Evolutionary conservation across 2,888 invertebrate species (phyloP), one percentile per base, ranked within the genome.

Genomic region (Trachelus stipa): DNA sequence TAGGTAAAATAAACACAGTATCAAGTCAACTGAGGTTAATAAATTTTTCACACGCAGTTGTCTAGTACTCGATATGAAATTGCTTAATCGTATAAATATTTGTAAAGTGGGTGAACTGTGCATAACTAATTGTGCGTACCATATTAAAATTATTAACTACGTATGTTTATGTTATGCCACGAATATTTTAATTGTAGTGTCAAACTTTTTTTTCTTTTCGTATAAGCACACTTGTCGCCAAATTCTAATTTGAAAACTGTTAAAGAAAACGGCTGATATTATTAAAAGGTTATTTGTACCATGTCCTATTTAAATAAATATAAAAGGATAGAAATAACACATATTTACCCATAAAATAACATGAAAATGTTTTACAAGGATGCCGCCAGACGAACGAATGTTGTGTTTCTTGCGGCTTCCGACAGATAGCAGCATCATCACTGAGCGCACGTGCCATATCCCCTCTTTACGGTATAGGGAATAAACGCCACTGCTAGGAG

Each of bases 341-440:
- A 23, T 6, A 23, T 2, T 56, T 56, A 56, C 23, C 23, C 9
- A 56, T 56, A 23, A 56, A 56, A 56, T 56, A 56, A 23, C 23
- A 23, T 56, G 40, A 56, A 56, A 23, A 56, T 23, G 40, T 23
- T 56, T 56, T 56, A 56, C 40, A 23, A 56, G 6, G 40, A 56
- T 56, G 40, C 40, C 23, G 34, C 74, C 76, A 37, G 74, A 40
- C 73, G 68, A 37, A 68, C n/a, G 34, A 30, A 33, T 34, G 33
- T 9, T 73, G 31, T 75, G 37, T 37, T 56, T 77, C 69, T 12
- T 23, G 33, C 68, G 69, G 73, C 40, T 56, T 33, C 84, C 86
- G 83, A 79, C 82, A 87, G 87, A 86, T 86, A 83, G 86, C 87
- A 85, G 83, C 85, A 87, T 82, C 81, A 79, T 76, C 80, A 82